Base-by-base conservation (phyloP, 2,797 vertebrate genomes). In the Anguilla pacifica region DNA sequence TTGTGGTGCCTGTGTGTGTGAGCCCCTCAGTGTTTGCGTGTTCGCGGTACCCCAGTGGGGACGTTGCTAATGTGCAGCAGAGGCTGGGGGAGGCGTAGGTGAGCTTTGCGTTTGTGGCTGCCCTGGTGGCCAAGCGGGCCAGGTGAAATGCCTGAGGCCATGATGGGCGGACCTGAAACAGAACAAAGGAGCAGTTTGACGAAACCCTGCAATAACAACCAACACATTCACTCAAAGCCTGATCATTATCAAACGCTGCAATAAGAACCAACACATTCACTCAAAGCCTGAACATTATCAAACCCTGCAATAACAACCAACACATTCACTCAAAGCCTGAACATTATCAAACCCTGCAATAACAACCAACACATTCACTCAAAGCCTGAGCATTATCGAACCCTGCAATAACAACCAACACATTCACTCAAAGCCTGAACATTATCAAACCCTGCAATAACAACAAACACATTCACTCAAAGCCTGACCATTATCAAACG, bases 41-140 rank as follows among this genome's bases (percentile, higher is more conserved):
- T 93, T 43, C 96, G 96, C 89, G 95, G 96, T 64, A 88, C 93
- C 3, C 94, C 95, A 5, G 92, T 46, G 51, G 93, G 82, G 0
- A 92, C 95, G 87, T 92, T 90, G 91, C 93, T 94, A 90, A 96
- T 83, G 79, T 96, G 96, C 90, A 96, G 90, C 17, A 96, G 94
- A 1, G 92, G 94, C 51, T 96, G 95, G 13, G 90, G 93, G 90
- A 96, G 96, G 53, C 94, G 91, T 39, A 94, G 92, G 0, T 94
- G 92, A 64, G 94, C 61, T 3, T 86, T 94, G 86, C 96, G 95
- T 93, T 95, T 97, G 88, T 93, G 55, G 90, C 93, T 93, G 53
- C 88, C 94, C 85, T 93, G 86, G 87, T 93, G 93, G 86, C 90
- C 83, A 1, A 89, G 88, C 10, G 89, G 28, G 55, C 92, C 93